Base-by-base conservation (phyloP, 1,140 invertebrate species). In the Drosophila burlai region DNA sequence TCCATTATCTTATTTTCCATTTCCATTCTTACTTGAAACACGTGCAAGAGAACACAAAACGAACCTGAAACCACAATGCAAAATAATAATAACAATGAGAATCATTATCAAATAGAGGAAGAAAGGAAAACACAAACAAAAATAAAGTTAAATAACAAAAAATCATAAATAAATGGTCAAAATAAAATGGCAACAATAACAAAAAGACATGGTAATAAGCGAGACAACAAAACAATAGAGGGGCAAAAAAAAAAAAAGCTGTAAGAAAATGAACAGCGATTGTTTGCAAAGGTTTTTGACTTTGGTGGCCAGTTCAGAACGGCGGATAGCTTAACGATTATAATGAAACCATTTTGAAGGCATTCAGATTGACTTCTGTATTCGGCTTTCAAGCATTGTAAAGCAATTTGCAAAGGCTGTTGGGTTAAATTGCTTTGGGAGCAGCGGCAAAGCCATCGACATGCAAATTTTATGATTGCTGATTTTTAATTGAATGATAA, bases 301-400 rank as follows among this genome's bases (percentile, higher is more conserved):
- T 62, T 54, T 54, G 34, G 46, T 36, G 52, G 75, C 38, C 69
- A 75, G 58, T 71, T 75, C 65, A 69, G 68, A 83, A 73, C 63
- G 63, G 55, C 64, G 68, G 67, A 76, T 55, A 50, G 38, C 40
- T 38, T 63, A 77, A 67, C 79, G 59, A 50, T 73, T 68, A 80
- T 76, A 83, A 72, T 72, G 72, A 72, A 86, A 87, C 67, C 58
- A 72, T 86, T 86, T 76, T 45, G 42, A 68, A 83, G 72, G 65
- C 69, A 75, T 50, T 72, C 64, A 74, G 65, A 83, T 55, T 61
- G 83, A 80, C 83, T 86, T 73, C 83, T 86, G 83, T 83, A 52
- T 76, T 55, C 45, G 46, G 66, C 46, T 63, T 57, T 60, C 38
- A 57, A 31, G 18, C 43, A 49, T 58, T 73, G 50, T 59, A 57